These are phyloP conservation scores for Oenanthe oenanthe DNA, from an alignment of 2,113 vertebrate genomes.

Conservation along the genomic window DNA sequence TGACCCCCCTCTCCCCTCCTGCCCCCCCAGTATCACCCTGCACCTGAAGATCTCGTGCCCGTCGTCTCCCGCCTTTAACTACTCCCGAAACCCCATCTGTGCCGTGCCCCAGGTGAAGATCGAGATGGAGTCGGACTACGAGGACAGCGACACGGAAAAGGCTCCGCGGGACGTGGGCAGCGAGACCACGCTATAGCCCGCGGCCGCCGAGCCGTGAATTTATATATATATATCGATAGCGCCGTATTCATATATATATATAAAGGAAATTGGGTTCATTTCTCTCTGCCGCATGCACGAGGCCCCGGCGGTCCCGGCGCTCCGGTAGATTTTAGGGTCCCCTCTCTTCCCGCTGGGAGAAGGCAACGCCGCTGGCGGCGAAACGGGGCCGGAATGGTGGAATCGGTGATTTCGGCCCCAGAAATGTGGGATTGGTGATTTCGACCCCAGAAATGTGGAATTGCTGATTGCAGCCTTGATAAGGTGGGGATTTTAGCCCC, in stretches of 20 bases:
- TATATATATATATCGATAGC: not conserved
- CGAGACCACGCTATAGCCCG: slow-evolving; percentile 87
- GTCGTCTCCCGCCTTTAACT: slow-evolving; percentile 83
- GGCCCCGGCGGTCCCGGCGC: not conserved
- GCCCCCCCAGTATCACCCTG: slow-evolving; percentile 87
- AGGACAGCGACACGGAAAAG: slow-evolving; percentile 82
- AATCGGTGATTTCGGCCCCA: too few relatives aligned
- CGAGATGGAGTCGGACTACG: slow-evolving; percentile 93
- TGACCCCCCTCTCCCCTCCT: not conserved
- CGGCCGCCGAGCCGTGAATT: not conserved
- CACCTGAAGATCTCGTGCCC: slow-evolving; percentile 98
- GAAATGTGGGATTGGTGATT: not conserved
- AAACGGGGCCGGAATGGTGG: not conserved
- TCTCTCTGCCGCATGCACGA: too few relatives aligned
- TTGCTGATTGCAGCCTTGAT: too few relatives aligned
- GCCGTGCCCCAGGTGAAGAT: slow-evolving; percentile 94
- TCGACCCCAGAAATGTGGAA: too few relatives aligned
- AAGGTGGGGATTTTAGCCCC: not conserved
- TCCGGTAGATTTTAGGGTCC: not conserved
- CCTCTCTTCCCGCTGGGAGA: not conserved
- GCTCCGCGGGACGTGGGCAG: slow-evolving; percentile 80
- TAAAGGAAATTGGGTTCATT: too few relatives aligned
- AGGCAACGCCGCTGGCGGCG: not conserved
- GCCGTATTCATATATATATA: too few relatives aligned
- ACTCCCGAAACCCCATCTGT: slow-evolving; percentile 78